These are phyloP conservation scores for Podotricha telesiphe DNA, from an alignment of 2,888 invertebrate genomes.

Conservation along the genomic window DNA sequence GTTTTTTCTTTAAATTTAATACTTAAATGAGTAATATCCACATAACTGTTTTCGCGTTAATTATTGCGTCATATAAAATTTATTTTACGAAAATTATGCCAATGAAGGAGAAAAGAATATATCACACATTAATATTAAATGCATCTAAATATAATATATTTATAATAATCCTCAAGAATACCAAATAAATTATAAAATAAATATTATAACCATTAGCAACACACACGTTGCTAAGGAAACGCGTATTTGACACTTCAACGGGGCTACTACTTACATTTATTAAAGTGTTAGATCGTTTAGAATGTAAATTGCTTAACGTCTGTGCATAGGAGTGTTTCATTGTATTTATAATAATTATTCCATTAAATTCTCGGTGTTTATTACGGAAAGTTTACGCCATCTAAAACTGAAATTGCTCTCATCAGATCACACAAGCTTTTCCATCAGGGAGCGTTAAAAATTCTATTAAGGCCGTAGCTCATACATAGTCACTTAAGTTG, in stretches of 20 bases:
- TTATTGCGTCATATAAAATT: no score
- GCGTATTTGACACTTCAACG: background rate
- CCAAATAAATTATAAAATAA: no score
- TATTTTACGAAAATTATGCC: no score
- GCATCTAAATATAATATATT: no score
- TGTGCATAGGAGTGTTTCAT: slow-evolving; percentile 8
- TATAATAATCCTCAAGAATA: no score
- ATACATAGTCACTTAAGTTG: slow-evolving; percentile 40
- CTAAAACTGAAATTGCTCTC: slow-evolving; percentile 44
- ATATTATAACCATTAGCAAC: no score
- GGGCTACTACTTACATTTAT: background rate
- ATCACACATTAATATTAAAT: no score
- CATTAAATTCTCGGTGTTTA: slow-evolving; percentile 43
- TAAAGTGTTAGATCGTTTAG: background rate
- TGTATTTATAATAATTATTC: slow-evolving; percentile 39
- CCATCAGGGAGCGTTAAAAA: slow-evolving; percentile 45
- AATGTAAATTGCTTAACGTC: slow-evolving; percentile 4
- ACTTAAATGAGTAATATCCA: no score
- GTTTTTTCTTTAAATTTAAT: no score
- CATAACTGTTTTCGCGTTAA: no score
- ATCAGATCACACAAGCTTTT: slow-evolving; percentile 44
- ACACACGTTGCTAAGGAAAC: background rate
- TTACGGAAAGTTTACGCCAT: slow-evolving; percentile 43
- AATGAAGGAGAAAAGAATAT: no score
- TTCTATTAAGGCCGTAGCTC: slow-evolving; percentile 48